phyloP scores from a whole-genome alignment of 2,888 invertebrate genomes.

The Galerucella nymphaeae region DNA sequence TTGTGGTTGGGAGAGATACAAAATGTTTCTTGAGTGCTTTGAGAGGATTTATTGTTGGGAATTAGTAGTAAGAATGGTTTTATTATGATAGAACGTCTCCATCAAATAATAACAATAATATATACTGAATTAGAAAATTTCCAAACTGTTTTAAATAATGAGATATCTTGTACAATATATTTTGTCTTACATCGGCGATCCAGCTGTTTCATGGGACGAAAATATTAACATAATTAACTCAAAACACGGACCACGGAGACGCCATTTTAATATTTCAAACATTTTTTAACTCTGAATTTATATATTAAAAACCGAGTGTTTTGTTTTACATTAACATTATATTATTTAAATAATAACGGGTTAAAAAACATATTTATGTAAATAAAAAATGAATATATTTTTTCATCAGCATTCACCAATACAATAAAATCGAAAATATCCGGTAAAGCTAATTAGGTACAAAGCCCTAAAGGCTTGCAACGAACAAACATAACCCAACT shows the following conservation, averaged over 20 bases:
- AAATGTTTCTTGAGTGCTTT: neutral
- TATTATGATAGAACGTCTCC: too few relatives aligned
- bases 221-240: neutral
- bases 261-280: too few relatives aligned
- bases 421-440: conserved; percentile 25
- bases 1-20: conserved; percentile 2
- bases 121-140: too few relatives aligned
- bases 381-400: too few relatives aligned
- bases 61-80: neutral
- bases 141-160: neutral
- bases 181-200: neutral
- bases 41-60: neutral
- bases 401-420: neutral
- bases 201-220: neutral
- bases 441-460: conserved; percentile 25
- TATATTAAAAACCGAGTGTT: neutral
- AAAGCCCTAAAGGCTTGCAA: conserved; percentile 10
- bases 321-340: neutral
- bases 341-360: neutral
- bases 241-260: neutral
- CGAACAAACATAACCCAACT: conserved; percentile 23
- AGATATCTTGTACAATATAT: neutral
- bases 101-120: too few relatives aligned
- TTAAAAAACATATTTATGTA: too few relatives aligned
- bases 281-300: neutral